Percentiles rank a stretch among this genome's conserved stretches.
phyloP scores from a whole-genome alignment of 1,140 invertebrate species.

The Drosophila teissieri region DNA sequence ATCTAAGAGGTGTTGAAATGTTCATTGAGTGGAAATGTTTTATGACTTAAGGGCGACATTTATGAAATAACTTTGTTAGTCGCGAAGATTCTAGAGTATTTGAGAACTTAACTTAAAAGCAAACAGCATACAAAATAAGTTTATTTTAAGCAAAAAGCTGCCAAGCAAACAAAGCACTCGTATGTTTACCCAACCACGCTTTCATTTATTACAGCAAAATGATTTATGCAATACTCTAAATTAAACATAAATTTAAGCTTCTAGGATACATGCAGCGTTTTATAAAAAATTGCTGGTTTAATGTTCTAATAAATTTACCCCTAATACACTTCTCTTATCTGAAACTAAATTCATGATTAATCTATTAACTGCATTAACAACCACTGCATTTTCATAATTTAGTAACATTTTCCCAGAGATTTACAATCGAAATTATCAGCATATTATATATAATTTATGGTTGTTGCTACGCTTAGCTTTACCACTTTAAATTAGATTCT shows the following conservation, averaged over 20 bases:
- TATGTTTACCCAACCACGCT: no score
- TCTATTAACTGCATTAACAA: neutral
- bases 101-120: neutral
- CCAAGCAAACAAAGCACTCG: no score
- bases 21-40: constrained; percentile 2
- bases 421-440: constrained; percentile 1
- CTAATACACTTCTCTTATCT: neutral
- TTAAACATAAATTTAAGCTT: no score
- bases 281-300: no score
- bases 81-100: constrained; percentile 1
- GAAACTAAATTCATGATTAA: neutral
- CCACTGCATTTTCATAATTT: constrained; percentile 6
- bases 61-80: no score
- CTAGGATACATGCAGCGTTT: no score
- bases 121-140: no score
- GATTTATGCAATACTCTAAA: no score
- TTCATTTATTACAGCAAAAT: no score
- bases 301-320: constrained; percentile 1
- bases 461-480: neutral
- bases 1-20: constrained; percentile 8
- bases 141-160: no score
- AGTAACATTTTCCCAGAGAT: neutral
- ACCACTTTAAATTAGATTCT: neutral
- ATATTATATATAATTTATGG: neutral
- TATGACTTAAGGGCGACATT: neutral